Base-by-base conservation (phyloP, 2,888 invertebrate species). In the Eutolmus rufibarbis region DNA sequence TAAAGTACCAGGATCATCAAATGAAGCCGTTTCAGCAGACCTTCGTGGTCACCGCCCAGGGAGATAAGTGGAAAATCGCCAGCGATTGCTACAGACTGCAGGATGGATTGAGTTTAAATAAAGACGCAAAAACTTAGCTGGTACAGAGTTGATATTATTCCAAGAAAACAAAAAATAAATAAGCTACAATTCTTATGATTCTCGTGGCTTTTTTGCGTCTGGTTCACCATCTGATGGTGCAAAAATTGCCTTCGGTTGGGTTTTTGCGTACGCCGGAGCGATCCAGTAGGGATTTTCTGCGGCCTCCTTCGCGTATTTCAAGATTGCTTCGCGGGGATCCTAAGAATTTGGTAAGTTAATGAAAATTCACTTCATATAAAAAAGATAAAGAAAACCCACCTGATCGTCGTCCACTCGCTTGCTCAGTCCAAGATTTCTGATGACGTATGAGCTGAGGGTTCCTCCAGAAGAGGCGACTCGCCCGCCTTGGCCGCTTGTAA, bases 241-340 rank as follows among this genome's bases (percentile, higher is more conserved):
- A 90, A 97, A 97, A 88, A 98, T 96, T 0, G 96, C 94, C 89
- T 95, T 95, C 0, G 98, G 98, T 90, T 98, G 98, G 0, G 97
- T 98, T 90, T 95, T 96, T 81, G 96, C 95, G 91, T 98, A 98
- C 0, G 98, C 98, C 0, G 98, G 98, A 0, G 98, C 95, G 56
- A 98, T 97, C 98, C 98, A 99, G 91, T 98, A 98, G 0, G 99
- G 99, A 94, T 99, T 97, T 91, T 98, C 97, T 81, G 95, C 98
- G 0, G 98, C 99, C 2, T 98, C 98, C 91, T 98, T 97, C 0
- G 99, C 99, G 92, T 95, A 98, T 89, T 98, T 97, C 87, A 99
- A 93, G 89, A 99, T 98, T 2, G 99, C 99, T 90, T 98, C 98
- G 82, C 99, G 94, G 0, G 99, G 98, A 94, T 99, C 98, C 88